A percentile compares a stretch with the other conserved stretches of the same genome.
These are phyloP conservation scores for Calliopum simillimum DNA, from an alignment of 2,888 invertebrate species.

Conservation along the genomic window DNA sequence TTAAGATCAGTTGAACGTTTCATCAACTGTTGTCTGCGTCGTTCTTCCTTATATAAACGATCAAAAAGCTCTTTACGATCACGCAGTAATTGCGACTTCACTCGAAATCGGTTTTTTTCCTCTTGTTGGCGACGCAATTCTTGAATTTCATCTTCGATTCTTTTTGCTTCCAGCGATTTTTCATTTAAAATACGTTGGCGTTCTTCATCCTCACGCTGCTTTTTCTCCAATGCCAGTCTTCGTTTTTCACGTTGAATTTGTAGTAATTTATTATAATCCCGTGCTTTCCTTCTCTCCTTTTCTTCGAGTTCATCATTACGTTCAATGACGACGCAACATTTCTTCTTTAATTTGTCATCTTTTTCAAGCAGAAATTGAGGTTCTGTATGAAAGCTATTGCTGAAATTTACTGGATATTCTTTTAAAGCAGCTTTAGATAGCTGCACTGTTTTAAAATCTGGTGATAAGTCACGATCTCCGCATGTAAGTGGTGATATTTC, in stretches of 20 bases:
- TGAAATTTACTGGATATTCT: no score
- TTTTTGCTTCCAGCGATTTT: constrained; percentile 28
- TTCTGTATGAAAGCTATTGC: no score
- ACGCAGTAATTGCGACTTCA: no score
- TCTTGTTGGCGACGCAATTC: constrained; percentile 34
- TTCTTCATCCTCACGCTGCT: constrained; percentile 17
- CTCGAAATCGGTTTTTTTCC: constrained; percentile 3
- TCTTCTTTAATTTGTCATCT: constrained; percentile 33
- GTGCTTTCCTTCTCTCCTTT: constrained; percentile 6
- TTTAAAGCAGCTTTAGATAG: no score
- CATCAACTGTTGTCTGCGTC: no score
- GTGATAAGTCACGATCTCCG: no score
- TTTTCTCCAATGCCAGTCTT: constrained; percentile 30
- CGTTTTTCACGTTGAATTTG: constrained; percentile 36
- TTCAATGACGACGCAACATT: constrained; percentile 35
- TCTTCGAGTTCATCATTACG: constrained; percentile 24
- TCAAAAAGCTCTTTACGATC: no score
- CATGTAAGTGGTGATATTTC: neutral
- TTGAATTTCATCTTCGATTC: constrained; percentile 30
- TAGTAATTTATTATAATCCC: constrained; percentile 33
- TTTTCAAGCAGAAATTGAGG: neutral
- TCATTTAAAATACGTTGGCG: constrained; percentile 15
- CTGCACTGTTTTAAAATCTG: no score
- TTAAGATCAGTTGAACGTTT: no score
- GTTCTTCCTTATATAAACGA: no score